Conservation (phyloP, 2,797 vertebrate species). For the Eidolon dupreanum region DNA sequence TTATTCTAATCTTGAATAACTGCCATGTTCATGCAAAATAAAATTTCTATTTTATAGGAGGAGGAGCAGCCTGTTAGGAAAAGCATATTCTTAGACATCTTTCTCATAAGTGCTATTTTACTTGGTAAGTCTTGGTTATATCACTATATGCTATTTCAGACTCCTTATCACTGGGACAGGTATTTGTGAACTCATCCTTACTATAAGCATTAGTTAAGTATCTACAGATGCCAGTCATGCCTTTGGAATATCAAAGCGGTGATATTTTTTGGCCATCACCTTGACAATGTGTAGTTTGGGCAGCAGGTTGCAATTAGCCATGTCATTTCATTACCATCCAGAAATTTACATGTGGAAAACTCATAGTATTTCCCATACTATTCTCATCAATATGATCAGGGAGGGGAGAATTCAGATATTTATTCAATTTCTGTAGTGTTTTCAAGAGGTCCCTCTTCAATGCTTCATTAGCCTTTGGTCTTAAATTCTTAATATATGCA, state of each 20-base stretch:
- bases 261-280: constrained; percentile 97
- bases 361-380: constrained; percentile 93
- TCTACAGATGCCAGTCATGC: constrained; percentile 95
- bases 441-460: constrained; percentile 90
- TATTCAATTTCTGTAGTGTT: constrained; percentile 89
- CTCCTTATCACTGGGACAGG: constrained; percentile 96
- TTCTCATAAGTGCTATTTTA: constrained; percentile 83
- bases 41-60: constrained; percentile 80
- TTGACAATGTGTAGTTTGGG: constrained; percentile 97
- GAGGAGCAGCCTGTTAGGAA: constrained; percentile 87
- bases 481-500: constrained; percentile 98
- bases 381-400: constrained; percentile 91
- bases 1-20: constrained; percentile 81
- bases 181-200: constrained; percentile 97
- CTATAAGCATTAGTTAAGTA: constrained; percentile 96
- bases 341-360: constrained; percentile 91
- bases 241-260: constrained; percentile 96
- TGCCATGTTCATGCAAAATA: constrained; percentile 84
- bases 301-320: constrained; percentile 90
- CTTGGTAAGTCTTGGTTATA: constrained; percentile 96
- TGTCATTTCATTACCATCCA: constrained; percentile 97
- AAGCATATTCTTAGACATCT: constrained; percentile 73
- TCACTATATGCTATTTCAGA: constrained; percentile 97
- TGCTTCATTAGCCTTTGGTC: constrained; percentile 96
- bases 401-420: constrained; percentile 93